These are phyloP conservation scores for Cantharis lateralis DNA, from an alignment of 2,888 invertebrate species.

Conservation along the genomic window DNA sequence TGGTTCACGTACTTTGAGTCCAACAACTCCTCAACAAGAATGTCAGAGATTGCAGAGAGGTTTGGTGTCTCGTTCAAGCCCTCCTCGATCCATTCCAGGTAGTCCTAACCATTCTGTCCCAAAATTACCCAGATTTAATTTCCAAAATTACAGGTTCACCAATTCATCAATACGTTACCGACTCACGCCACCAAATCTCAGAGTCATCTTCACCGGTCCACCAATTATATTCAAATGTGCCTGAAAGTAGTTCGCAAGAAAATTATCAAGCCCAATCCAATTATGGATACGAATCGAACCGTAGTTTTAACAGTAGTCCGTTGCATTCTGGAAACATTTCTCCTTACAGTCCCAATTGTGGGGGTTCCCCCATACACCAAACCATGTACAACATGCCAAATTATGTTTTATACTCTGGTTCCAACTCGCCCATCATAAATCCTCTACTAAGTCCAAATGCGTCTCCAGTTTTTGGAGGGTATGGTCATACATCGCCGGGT, in stretches of 20 bases:
- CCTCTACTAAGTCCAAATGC: constrained; percentile 47
- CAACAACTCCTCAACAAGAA: constrained; percentile 75
- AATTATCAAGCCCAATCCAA: constrained; percentile 18
- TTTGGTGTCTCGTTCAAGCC: constrained; percentile 56
- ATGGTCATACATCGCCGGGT: constrained; percentile 36
- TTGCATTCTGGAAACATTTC: constrained; percentile 43
- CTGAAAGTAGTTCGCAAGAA: constrained; percentile 24
- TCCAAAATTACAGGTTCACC: constrained; percentile 60
- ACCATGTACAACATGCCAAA: constrained; percentile 45
- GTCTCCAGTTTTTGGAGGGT: constrained; percentile 48
- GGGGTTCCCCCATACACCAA: constrained; percentile 48
- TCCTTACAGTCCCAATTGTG: constrained; percentile 46
- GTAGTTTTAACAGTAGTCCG: constrained; percentile 41
- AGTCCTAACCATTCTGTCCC: constrained; percentile 15
- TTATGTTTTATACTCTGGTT: constrained; percentile 45
- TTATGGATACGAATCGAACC: constrained; percentile 33
- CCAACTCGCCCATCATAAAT: constrained; percentile 47
- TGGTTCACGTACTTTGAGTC: constrained; percentile 61
- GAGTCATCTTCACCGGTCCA: constrained; percentile 65
- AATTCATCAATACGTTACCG: constrained; percentile 59
- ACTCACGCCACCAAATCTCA: constrained; percentile 47
- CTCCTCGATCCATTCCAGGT: constrained; percentile 65
- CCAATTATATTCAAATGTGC: constrained; percentile 51
- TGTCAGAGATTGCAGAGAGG: constrained; percentile 75
- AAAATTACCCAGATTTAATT: background rate